Conservation (phyloP, 2,113 vertebrate species). For the Oophaga pumilio region DNA sequence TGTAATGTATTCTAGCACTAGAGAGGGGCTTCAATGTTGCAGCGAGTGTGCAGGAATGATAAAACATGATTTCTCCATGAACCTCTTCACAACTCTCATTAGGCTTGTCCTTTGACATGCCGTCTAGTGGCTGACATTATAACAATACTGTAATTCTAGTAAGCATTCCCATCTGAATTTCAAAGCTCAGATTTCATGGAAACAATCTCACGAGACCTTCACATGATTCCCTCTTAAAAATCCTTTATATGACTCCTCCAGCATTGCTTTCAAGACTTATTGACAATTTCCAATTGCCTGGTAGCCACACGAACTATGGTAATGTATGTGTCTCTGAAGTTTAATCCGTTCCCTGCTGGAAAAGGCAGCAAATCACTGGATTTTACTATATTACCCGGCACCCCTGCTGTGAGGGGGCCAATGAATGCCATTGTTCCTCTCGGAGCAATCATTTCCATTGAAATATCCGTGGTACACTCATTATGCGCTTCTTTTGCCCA, state of each 20-base stretch:
- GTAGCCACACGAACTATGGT: conserved; percentile 27
- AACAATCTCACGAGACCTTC: conserved; percentile 35
- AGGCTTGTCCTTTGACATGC: conserved; percentile 3
- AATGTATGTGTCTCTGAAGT: conserved; percentile 40
- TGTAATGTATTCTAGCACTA: not conserved
- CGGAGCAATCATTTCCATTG: conserved; percentile 41
- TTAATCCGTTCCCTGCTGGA: conserved; percentile 50
- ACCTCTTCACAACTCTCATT: not conserved
- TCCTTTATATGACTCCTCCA: conserved; percentile 28
- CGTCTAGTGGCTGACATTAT: conserved; percentile 5
- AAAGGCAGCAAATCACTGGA: conserved; percentile 48
- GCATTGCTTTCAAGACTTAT: conserved; percentile 45
- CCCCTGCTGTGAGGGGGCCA: conserved; percentile 41
- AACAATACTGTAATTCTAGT: conserved; percentile 32
- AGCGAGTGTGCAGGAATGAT: not conserved
- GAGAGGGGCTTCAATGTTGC: not conserved
- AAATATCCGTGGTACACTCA: conserved; percentile 34
- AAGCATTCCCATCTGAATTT: conserved; percentile 27
- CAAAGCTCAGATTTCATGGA: conserved; percentile 26
- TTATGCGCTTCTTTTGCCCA: conserved; percentile 30
- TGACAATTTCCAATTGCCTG: conserved; percentile 30
- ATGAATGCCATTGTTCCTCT: conserved; percentile 46
- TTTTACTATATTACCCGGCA: conserved; percentile 22
- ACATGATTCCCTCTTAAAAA: conserved; percentile 41
- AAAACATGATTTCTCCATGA: not conserved